Evolutionary conservation across 2,113 vertebrate genomes (phyloP), one percentile per base, ranked within the genome.

Genomic region (Coturnix japonica): DNA sequence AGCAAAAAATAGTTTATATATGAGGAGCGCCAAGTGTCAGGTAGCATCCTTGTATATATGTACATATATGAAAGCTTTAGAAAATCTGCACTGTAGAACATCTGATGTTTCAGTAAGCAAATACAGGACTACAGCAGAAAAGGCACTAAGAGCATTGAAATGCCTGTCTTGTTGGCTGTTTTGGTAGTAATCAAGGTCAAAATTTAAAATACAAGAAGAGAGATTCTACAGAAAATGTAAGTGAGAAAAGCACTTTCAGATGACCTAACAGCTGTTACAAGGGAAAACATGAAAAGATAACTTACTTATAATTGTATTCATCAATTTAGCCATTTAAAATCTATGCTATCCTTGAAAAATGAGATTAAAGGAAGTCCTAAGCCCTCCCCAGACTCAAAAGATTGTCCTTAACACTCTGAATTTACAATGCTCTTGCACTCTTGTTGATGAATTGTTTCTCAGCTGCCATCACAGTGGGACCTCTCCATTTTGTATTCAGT

Each of bases 401-500:
- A 28, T 37, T 89, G 47, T 70, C 63, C 65, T 31, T 47, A 85
- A 63, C 18, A 46, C 82, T 86, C 44, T 77, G n/a, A 14, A 63
- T 86, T 86, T 82, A 51, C 61, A 61, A 7, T 56, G 16, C 75
- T 87, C 44, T 78, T 89, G 22, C 13, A 26, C 43, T 53, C 25
- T 28, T 69, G 56, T 57, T 91, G 37, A 64, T 94, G 33, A 60
- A 63, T 95, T 96, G 25, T 87, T 78, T 33, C 86, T 94, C 90
- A 72, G 72, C n/a, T 93, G 65, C 67, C 49, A 47, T 90, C 94
- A 26, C 80, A 69, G 78, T 85, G 78, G 90, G 94, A 51, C 73
- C 21, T 85, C 88, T 94, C 95, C 74, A 44, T 91, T 88, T 93
- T 85, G 73, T 72, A 65, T 81, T 95, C 93, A 39, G 71, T 81